A percentile compares a stretch with the other conserved stretches of the same genome.
Conservation (phyloP, 2,113 vertebrate species). For the Danionella cerebrum region DNA sequence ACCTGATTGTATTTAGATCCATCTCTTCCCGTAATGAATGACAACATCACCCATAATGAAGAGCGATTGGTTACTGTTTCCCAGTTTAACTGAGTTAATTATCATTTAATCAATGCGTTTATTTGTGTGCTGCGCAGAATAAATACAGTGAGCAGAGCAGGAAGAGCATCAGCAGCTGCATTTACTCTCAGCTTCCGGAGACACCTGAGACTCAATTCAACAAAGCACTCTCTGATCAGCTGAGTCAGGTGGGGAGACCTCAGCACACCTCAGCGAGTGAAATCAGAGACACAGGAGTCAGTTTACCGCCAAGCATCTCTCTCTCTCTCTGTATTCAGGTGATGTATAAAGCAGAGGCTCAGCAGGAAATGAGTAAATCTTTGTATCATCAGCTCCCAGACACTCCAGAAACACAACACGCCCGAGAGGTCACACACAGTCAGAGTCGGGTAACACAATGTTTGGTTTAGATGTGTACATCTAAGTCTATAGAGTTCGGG, state of each 20-base stretch:
- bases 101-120: too few relatives aligned
- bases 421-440: constrained; percentile 61
- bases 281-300: background rate
- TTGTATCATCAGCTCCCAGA: constrained; percentile 80
- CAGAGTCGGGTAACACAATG: constrained; percentile 47
- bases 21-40: too few relatives aligned
- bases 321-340: constrained; percentile 63
- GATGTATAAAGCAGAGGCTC: constrained; percentile 75
- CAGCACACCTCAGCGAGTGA: too few relatives aligned
- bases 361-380: constrained; percentile 61
- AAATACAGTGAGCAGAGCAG: constrained; percentile 66
- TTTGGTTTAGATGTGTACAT: too few relatives aligned
- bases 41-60: too few relatives aligned
- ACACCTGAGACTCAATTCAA: constrained; percentile 81
- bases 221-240: constrained; percentile 70
- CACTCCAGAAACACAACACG: constrained; percentile 80
- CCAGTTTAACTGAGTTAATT: too few relatives aligned
- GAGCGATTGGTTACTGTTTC: too few relatives aligned
- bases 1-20: too few relatives aligned
- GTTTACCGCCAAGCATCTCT: too few relatives aligned
- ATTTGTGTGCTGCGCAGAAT: constrained; percentile 37
- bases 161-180: constrained; percentile 66
- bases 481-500: too few relatives aligned
- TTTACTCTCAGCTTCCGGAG: constrained; percentile 84
- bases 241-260: constrained; percentile 76